Evolutionary conservation across 1,140 invertebrate species (phyloP).

Genomic region (Eulimnadia texana): DNA sequence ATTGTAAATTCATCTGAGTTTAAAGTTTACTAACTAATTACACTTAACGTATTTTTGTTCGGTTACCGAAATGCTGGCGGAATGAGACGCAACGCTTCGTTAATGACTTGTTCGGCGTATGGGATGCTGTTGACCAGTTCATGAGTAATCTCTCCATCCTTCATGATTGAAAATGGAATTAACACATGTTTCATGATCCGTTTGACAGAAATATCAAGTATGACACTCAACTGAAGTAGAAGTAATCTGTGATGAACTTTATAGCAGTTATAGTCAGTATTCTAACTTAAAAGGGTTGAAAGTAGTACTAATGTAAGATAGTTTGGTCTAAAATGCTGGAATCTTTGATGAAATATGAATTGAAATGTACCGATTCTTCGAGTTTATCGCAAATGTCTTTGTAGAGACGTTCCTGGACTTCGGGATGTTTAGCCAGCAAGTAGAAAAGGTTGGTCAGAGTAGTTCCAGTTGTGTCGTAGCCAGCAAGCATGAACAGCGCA

Average conservation of each 20-base stretch:
- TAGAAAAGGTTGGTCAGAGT: conserved; percentile 47
- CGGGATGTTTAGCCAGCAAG: conserved; percentile 47
- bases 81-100: conserved; percentile 38
- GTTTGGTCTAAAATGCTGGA: too few relatives aligned
- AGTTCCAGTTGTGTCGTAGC: conserved; percentile 60
- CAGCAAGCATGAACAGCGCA: conserved; percentile 52
- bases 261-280: too few relatives aligned
- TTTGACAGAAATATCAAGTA: too few relatives aligned
- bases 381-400: conserved; percentile 24
- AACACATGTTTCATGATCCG: too few relatives aligned
- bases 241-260: too few relatives aligned
- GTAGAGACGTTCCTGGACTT: conserved; percentile 34
- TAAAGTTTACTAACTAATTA: not conserved
- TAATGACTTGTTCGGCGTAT: conserved; percentile 28
- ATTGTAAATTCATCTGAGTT: not conserved
- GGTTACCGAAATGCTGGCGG: conserved; percentile 27
- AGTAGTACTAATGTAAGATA: not conserved
- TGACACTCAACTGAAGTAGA: not conserved
- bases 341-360: not conserved
- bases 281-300: not conserved
- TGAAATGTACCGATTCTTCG: not conserved
- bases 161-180: conserved; percentile 16
- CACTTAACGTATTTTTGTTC: not conserved
- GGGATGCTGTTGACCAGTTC: conserved; percentile 43
- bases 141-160: conserved; percentile 39